Base-by-base conservation (phyloP, 2,797 vertebrate genomes). In the Silurus lanzhouensis region DNA sequence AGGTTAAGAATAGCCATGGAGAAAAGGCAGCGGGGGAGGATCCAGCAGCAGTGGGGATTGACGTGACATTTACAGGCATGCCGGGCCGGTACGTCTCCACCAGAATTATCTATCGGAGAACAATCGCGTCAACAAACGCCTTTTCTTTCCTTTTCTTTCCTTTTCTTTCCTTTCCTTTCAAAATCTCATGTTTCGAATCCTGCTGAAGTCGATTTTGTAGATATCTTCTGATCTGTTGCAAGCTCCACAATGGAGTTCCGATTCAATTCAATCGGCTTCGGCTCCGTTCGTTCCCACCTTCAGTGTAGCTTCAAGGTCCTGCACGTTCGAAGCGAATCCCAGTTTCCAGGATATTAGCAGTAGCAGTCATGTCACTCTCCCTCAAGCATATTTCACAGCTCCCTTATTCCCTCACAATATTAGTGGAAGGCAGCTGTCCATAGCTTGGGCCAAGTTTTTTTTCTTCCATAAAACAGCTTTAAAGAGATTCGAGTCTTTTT, bases 351-450 rank as follows among this genome's bases (percentile, higher is more conserved):
- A 72, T 91, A 93, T 94, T 93, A 93, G 90, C 88, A 90, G 90
- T 88, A 92, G 91, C 92, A 92, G 93, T 88, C 87, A 88, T 90
- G 89, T 91, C 91, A 87, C 84, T 91, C 89, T 92, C 91, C 91
- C 91, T 93, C 93, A 93, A 94, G 93, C 93, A 92, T 92, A 93
- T 92, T 94, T 90, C 89, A 88, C 89, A 57, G 57, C 92, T 93
- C 93, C 91, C 93, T 46, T 90, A 91, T 90, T 95, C 95, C 93
- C 92, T 92, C 89, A 91, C 92, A 94, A 91, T 94, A 94, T 95
- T 94, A 94, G 93, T 91, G 90, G 89, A 88, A 92, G 91, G 92
- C 93, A 94, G 93, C 93, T 94, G 93, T 94, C 93, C 92, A 91
- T 90, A 91, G 92, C 93, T 89, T 87, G 88, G 89, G 92, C 88